Base-by-base conservation (phyloP, 2,113 vertebrate genomes). In the Prochilodus magdalenae region DNA sequence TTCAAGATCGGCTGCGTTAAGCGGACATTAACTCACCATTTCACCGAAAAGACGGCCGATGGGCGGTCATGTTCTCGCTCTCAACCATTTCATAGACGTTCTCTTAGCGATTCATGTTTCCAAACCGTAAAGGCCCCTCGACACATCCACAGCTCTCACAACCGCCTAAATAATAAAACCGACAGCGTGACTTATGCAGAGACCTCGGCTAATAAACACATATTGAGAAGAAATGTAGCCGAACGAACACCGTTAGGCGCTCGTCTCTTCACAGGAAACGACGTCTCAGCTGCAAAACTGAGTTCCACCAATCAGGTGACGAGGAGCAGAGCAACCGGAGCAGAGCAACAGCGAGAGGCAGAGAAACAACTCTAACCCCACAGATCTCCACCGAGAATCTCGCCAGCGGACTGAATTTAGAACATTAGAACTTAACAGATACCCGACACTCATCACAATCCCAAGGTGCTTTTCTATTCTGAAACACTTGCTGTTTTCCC, bases 221-320 rank as follows among this genome's bases (percentile, higher is more conserved):
- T 57, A n/a, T 26, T n/a, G 1, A 26, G 29, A 12, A 11, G 6
- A 15, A 15, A n/a, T 16, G 36, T 40, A 49, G 15, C 20, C 13
- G 53, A 16, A 74, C 33, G 5, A 65, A 22, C 53, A 20, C 24
- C 22, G 62, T 14, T 44, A 30, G 44, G 11, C 66, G 49, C 24
- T 33, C 13, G 33, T 69, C 40, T 55, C 76, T 26, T 26, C 6
- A 55, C 59, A 81, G 86, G 86, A 89, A 85, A 71, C 87, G 83
- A 89, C 27, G 74, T 86, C 85, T 84, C 47, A 18, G 22, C 59
- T 27, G 55, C 33, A 51, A 30, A 62, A 60, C 57, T n/a, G 53
- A 26, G 15, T 22, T 29, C 27, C 66, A 65, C 87, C 83, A 85
- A 81, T 85, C 65, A 83, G 53, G 70, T 20, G 1, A 15, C 18